Evolutionary conservation across 2,888 invertebrate species (phyloP), one percentile per base, ranked within the genome.

Genomic region (Pterostichus madidus): DNA sequence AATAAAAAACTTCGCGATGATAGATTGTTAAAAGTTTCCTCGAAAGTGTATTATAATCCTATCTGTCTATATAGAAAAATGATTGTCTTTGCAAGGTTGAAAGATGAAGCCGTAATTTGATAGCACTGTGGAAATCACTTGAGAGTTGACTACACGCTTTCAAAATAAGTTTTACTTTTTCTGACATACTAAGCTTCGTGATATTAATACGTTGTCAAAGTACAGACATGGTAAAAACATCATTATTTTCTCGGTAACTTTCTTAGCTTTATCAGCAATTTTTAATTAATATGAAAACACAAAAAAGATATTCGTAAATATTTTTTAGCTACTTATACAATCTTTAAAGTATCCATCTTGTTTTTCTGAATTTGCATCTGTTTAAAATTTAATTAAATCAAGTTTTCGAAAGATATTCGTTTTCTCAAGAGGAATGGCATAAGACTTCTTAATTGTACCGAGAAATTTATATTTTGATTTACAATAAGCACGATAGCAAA

Each of bases 51-150:
- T 81, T 81, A 81, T 81, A 81, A 81, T 81, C 75, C 81, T 75
- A 81, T 81, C 81, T 81, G 81, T 81, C 81, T 81, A 61, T 81
- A 61, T 73, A 81, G 81, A 81, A 75, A 80, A 81, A 81, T 81
- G 81, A 81, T 81, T 81, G 73, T 75, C 81, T 81, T 46, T 73
- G 56, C 53, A 80, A 49, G 64, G 52, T 24, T 68, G 80, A 80
- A 64, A 73, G 81, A 80, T 80, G 53, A 73, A 71, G 71, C n/a
- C 15, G 80, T 80, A 80, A 80, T 80, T 80, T 68, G 80, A 80
- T 80, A 80, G 53, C 64, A 80, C 17, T 53, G 71, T 49, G 80
- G 31, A 52, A 80, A 80, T 80, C 80, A 80, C 71, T 53, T 71
- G 75, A 75, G 75, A 71, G 15, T 39, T 8, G 68, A 71, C 64